Evolutionary conservation across 2,888 invertebrate species (phyloP), one percentile per base, ranked within the genome.

Genomic region (Sarcophaga carnaria): DNA sequence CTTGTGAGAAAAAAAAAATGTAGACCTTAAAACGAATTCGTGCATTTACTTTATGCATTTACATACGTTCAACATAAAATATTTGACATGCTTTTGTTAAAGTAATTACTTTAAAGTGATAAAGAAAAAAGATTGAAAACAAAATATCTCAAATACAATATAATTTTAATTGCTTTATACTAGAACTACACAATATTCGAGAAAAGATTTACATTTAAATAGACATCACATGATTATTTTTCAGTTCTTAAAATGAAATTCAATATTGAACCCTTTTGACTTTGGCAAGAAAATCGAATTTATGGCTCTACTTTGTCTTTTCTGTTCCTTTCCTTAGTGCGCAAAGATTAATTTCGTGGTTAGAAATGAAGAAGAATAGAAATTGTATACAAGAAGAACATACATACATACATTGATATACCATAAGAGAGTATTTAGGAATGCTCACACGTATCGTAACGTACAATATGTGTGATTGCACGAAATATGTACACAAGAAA

Each of bases 211-310:
- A 60, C n/a, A 62, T 63, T 63, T 67, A 74, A 64, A 74, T 79
- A 74, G 63, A 75, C 69, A 75, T 70, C 74, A 66, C 69, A 74
- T 80, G 79, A 80, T 70, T 66, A 71, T 70, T 66, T 75, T 72
- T 83, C 17, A 17, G 78, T 76, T 69, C 66, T 70, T 64, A 70
- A 69, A 76, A 76, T 80, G 80, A 81, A 72, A 78, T 72, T 79
- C 54, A 66, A 86, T 79, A 80, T 80, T 83, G 80, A 83, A 86
- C 78, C 67, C 74, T 80, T 76, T 79, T 67, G 79, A 83, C 83
- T 83, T 49, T 71, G 71, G 70, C 25, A 78, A 62, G 64, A 79
- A 70, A 80, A 76, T 83, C 60, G 72, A 83, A 86, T 86, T 83
- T 86, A 83, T 80, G 76, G 80, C 86, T 83, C 20, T 37, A 37